Conservation (phyloP, 30 jellyfish, hydroid and myxozoan genomes). For the Sanderia malayensis region DNA sequence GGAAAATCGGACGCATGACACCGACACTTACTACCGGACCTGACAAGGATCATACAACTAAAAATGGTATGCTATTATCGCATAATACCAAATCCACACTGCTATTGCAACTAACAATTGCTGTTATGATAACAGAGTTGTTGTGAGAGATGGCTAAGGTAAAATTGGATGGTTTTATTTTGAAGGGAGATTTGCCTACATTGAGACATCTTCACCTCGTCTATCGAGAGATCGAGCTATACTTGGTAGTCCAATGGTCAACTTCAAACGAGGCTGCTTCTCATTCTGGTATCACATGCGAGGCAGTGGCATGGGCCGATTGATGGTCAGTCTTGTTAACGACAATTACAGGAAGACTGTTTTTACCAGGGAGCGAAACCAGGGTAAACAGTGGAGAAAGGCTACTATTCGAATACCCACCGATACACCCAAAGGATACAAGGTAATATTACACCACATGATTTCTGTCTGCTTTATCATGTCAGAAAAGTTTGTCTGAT, state of each 20-base stretch:
- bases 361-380: constrained; percentile 52
- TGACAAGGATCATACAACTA: constrained; percentile 63
- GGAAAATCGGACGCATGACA: constrained; percentile 72
- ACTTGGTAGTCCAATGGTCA: constrained; percentile 47
- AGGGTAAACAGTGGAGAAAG: constrained; percentile 67
- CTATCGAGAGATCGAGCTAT: constrained; percentile 65
- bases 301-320: constrained; percentile 76
- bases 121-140: too few species aligned
- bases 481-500: too few species aligned
- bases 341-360: constrained; percentile 22
- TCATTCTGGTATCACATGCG: constrained; percentile 86
- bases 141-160: too few species aligned
- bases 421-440: constrained; percentile 35
- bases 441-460: too few species aligned
- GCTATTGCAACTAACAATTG: too few species aligned
- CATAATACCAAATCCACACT: too few species aligned
- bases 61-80: constrained; percentile 33
- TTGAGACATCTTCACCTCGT: constrained; percentile 80
- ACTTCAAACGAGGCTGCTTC: constrained; percentile 66
- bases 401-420: constrained; percentile 45
- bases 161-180: too few species aligned
- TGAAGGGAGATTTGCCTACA: constrained; percentile 74
- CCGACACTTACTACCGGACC: constrained; percentile 89
- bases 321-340: constrained; percentile 32
- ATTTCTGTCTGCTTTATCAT: too few species aligned